phyloP scores from a whole-genome alignment of 2,113 vertebrate species.

The Charadrius vociferus region DNA sequence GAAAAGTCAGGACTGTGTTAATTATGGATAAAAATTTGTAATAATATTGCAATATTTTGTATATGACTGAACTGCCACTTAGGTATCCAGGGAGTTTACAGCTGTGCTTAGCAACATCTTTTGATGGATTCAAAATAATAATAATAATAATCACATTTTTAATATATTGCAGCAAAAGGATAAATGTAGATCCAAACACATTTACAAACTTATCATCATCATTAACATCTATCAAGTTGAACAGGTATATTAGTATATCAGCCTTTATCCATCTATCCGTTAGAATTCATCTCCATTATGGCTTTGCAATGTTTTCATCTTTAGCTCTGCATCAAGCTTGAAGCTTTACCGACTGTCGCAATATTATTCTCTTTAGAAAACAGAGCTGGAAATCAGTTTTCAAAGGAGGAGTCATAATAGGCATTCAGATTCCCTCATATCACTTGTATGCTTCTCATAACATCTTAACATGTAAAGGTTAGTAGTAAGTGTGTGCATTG shows the following conservation, averaged over 20 bases:
- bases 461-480: not conserved
- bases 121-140: constrained; percentile 27
- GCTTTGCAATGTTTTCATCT: constrained; percentile 4
- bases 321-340: not conserved
- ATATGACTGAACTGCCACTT: not conserved
- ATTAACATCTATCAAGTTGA: constrained; percentile 12
- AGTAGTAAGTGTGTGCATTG: not conserved
- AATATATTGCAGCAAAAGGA: not conserved
- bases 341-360: not conserved
- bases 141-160: constrained; percentile 21
- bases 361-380: not conserved
- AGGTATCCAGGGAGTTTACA: not conserved
- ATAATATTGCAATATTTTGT: constrained; percentile 35
- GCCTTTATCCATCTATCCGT: not conserved
- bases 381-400: not conserved
- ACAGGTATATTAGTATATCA: not conserved
- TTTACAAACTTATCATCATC: not conserved
- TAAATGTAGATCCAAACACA: not conserved
- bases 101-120: not conserved
- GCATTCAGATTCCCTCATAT: not conserved
- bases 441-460: not conserved
- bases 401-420: not conserved
- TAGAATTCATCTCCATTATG: constrained; percentile 20
- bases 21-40: constrained; percentile 14
- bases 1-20: not conserved